These are phyloP conservation scores for Rhinolophus ferrumequinum DNA, from an alignment of 2,113 vertebrate species.

Conservation along the genomic window DNA sequence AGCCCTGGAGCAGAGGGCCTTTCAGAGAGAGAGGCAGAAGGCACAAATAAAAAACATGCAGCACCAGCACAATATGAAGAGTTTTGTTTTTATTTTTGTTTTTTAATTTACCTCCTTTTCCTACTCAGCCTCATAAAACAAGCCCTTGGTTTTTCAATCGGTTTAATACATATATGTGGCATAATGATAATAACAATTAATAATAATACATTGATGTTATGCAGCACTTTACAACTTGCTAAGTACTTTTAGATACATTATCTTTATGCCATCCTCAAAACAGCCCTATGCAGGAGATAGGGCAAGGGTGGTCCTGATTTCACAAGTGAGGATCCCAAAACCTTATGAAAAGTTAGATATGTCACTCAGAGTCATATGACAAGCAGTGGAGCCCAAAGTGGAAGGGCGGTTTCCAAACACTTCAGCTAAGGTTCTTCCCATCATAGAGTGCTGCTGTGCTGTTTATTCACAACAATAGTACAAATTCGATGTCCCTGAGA, in stretches of 20 bases:
- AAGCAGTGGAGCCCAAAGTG: background rate
- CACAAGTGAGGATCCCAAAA: background rate
- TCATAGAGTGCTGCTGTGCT: background rate
- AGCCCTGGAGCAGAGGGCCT: background rate
- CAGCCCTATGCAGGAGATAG: background rate
- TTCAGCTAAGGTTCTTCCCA: background rate
- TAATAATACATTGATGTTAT: background rate
- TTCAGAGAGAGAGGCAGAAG: background rate
- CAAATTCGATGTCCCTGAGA: background rate
- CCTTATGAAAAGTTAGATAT: background rate
- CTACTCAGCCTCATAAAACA: background rate
- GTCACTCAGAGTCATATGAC: background rate
- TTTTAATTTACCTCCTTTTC: background rate
- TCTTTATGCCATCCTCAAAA: background rate
- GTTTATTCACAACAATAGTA: conserved; percentile 3
- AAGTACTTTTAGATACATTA: background rate
- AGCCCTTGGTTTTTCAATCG: background rate
- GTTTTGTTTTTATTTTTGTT: background rate
- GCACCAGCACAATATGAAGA: background rate
- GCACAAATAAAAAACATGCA: background rate
- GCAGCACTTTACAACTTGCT: background rate
- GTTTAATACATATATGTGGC: background rate
- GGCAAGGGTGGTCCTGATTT: background rate
- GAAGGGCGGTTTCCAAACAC: background rate
- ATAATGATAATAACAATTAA: background rate